phyloP scores from a whole-genome alignment of 2,797 vertebrate species.

The Arctocebus calabarensis region DNA sequence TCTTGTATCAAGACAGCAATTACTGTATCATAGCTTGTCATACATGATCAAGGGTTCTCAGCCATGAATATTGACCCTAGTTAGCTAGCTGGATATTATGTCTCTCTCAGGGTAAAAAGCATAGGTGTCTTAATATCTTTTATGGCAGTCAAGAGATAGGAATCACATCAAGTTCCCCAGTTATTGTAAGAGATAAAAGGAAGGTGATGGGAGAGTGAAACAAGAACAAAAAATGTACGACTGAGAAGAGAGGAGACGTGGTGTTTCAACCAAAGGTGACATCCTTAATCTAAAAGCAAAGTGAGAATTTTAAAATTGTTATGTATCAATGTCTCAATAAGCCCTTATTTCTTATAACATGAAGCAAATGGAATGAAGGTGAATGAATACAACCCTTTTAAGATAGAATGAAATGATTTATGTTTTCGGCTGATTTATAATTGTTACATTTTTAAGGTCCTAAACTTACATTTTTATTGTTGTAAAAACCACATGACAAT shows the following conservation, averaged over 20 bases:
- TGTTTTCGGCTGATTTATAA: slow-evolving; percentile 3
- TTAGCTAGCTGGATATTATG: slow-evolving; percentile 77
- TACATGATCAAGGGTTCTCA: slow-evolving; percentile 83
- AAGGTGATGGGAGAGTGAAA: slow-evolving; percentile 43
- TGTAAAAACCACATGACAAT: neutral
- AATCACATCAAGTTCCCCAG: slow-evolving; percentile 68
- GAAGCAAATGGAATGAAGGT: slow-evolving; percentile 69
- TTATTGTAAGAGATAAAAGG: slow-evolving; percentile 33
- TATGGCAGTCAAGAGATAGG: slow-evolving; percentile 69
- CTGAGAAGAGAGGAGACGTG: slow-evolving; percentile 28
- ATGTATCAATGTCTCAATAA: slow-evolving; percentile 28
- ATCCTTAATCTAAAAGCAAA: slow-evolving; percentile 49
- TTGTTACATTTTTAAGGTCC: neutral
- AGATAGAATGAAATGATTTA: slow-evolving; percentile 70
- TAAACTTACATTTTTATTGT: slow-evolving; percentile 11
- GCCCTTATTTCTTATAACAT: slow-evolving; percentile 56
- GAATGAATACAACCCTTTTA: slow-evolving; percentile 63
- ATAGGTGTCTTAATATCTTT: slow-evolving; percentile 83
- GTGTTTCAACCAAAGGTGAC: slow-evolving; percentile 44
- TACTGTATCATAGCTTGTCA: slow-evolving; percentile 79
- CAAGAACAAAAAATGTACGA: slow-evolving; percentile 19
- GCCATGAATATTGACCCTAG: slow-evolving; percentile 84
- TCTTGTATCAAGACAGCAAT: slow-evolving; percentile 84
- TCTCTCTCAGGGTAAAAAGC: slow-evolving; percentile 76
- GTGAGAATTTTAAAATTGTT: neutral